Evolutionary conservation across 1,140 invertebrate genomes (phyloP), one percentile per base, ranked within the genome.

Genomic region (Ephestia elutella): DNA sequence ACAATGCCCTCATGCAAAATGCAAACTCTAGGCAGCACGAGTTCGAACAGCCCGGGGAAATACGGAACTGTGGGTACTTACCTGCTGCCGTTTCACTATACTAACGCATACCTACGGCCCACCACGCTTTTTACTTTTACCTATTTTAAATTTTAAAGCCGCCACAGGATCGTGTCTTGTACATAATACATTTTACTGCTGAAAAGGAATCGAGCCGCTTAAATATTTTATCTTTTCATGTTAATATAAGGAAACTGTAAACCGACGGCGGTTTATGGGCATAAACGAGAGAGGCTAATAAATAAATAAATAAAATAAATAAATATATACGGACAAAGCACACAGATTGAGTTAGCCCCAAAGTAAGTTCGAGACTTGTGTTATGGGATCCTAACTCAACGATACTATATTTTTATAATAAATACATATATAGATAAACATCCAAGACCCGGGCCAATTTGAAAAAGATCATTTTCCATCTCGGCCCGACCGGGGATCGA

Each of bases 1-100:
- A 76, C 71, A 74, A 71, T 70, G 57, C 63, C 49, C 68, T 70
- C 71, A 73, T 76, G 66, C 63, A 76, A 76, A 73, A 76, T 76
- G 71, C 73, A 76, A 71, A 70, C 21, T 35, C 32, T 9, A 13
- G 32, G 32, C 32, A 35, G 32, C 66, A 63, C 44, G 48, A 63
- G 49, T 20, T 25, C 57, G 51, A 20, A 32, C 48, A 15, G 32
- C 35, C 56, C 60, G 53, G 48, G 25, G 50, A 56, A 56, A 54
- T 54, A 59, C 63, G 60, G 63, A 62, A 57, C 63, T 70, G 65
- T 59, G 68, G 65, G 59, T 57, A 59, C 30, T 32, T 4, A 9
- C 1, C 11, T 10, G 1, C 54, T 65, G 32, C 62, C 60, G 54
- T 54, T 59, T 51, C 55, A 64, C 62, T 66, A 67, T 63, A 65